Percentiles rank a stretch among this genome's conserved stretches.
These are phyloP conservation scores for Drosophila baimaii DNA, from an alignment of 1,140 invertebrate genomes.

Conservation along the genomic window DNA sequence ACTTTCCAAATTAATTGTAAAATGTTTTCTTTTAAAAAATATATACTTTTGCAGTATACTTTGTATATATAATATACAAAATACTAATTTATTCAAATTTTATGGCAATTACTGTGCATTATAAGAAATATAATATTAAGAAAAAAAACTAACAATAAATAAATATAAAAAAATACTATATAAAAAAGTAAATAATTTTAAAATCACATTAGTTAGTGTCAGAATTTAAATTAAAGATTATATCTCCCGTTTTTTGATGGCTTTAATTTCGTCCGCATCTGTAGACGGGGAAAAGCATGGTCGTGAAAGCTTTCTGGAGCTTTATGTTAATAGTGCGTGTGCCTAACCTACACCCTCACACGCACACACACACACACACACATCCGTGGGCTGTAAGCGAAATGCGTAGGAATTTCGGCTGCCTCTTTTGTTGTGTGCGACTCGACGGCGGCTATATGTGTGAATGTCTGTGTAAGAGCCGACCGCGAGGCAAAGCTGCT, in stretches of 20 bases:
- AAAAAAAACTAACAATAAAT: too few species aligned
- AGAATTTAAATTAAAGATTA: background rate
- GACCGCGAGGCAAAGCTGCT: conserved; percentile 36
- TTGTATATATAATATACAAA: background rate
- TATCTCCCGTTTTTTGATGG: background rate
- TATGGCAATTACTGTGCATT: background rate
- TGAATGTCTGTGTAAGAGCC: conserved; percentile 36
- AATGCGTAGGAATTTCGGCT: conserved; percentile 76
- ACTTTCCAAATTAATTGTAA: background rate
- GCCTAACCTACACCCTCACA: conserved; percentile 73
- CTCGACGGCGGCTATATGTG: conserved; percentile 7
- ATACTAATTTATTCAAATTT: background rate
- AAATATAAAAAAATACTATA: too few species aligned
- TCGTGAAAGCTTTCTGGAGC: conserved; percentile 40
- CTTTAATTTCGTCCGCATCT: background rate
- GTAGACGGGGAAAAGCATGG: conserved; percentile 3
- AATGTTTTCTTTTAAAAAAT: too few species aligned
- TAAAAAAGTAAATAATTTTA: too few species aligned
- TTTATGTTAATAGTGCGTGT: conserved; percentile 55
- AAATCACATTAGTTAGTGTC: background rate
- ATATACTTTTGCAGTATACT: too few species aligned
- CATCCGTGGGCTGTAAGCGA: conserved; percentile 20
- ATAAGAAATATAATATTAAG: too few species aligned
- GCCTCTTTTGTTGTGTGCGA: conserved; percentile 47
- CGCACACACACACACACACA: conserved; percentile 18